phyloP scores from a whole-genome alignment of 2,888 invertebrate species.

The Hirtodrosophila alboralis region DNA sequence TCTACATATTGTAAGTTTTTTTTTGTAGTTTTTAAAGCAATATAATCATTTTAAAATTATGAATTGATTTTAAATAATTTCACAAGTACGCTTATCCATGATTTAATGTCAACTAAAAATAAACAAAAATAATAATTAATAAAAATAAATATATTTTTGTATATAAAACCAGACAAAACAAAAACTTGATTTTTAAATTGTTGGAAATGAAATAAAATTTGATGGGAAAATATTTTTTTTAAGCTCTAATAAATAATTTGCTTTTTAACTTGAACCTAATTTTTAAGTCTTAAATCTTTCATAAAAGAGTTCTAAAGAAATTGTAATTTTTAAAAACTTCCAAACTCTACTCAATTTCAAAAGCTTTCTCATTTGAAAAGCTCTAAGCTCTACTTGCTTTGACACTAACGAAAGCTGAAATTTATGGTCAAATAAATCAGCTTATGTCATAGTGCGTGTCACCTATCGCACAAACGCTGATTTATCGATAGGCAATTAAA shows the following conservation, averaged over 20 bases:
- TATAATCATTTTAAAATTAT: slow-evolving; percentile 58
- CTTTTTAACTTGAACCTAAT: no score
- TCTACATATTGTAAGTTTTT: slow-evolving; percentile 47
- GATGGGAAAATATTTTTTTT: no score
- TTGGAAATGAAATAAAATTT: no score
- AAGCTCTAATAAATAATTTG: no score
- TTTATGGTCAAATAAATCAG: slow-evolving; percentile 1
- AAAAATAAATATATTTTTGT: slow-evolving; percentile 57
- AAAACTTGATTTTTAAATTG: not conserved
- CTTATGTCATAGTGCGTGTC: slow-evolving; percentile 13
- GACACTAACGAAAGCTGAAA: no score
- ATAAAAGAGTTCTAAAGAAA: no score
- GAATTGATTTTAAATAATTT: slow-evolving; percentile 63
- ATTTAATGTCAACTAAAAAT: slow-evolving; percentile 68
- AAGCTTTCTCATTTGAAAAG: no score
- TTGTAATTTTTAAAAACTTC: no score
- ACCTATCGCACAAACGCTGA: not conserved
- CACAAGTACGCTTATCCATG: slow-evolving; percentile 79
- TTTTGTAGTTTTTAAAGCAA: slow-evolving; percentile 61
- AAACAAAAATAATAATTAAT: slow-evolving; percentile 46
- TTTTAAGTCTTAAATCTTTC: no score
- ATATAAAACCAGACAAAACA: slow-evolving; percentile 33
- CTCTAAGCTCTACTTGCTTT: no score
- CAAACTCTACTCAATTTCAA: no score
- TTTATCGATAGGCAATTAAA: slow-evolving; percentile 25